These are phyloP conservation scores for Aphrophora alni DNA, from an alignment of 2,888 invertebrate genomes.

Conservation along the genomic window DNA sequence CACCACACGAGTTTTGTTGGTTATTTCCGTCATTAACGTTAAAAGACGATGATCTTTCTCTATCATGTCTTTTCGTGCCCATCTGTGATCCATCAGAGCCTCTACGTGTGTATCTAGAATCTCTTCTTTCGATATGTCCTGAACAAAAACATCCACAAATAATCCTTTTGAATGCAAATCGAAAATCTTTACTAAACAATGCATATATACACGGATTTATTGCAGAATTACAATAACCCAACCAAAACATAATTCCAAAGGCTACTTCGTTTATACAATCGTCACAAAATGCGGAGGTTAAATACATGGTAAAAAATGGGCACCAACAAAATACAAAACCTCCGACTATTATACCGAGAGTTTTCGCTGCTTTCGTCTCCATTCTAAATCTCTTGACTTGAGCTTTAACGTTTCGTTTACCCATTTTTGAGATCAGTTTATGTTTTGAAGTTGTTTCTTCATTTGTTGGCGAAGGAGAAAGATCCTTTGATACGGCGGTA, in stretches of 20 bases:
- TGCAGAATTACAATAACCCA: conserved; percentile 97
- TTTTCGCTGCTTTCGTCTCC: conserved; percentile 97
- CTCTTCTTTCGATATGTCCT: conserved; percentile 40
- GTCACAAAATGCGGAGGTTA: conserved; percentile 86
- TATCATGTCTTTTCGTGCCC: conserved; percentile 57
- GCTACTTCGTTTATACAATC: conserved; percentile 83
- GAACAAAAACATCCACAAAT: conserved; percentile 73
- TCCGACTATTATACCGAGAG: conserved; percentile 95
- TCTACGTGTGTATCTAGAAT: conserved; percentile 46
- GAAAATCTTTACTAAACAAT: conserved; percentile 92
- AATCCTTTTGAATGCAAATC: conserved; percentile 92
- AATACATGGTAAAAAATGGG: conserved; percentile 95
- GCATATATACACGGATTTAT: conserved; percentile 96
- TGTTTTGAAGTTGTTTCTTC: conserved; percentile 54
- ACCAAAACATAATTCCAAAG: conserved; percentile 94
- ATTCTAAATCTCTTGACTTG: conserved; percentile 90
- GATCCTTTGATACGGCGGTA: conserved; percentile 47
- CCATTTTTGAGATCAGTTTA: conserved; percentile 71
- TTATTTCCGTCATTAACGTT: conserved; percentile 37
- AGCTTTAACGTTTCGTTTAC: conserved; percentile 88
- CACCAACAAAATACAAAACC: conserved; percentile 97
- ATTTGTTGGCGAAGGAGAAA: conserved; percentile 53
- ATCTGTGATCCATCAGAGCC: conserved; percentile 54
- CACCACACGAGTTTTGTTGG: conserved; percentile 36
- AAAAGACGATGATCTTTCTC: conserved; percentile 48